These are phyloP conservation scores for Uropsilus gracilis DNA, from an alignment of 2,113 vertebrate genomes.

Conservation along the genomic window DNA sequence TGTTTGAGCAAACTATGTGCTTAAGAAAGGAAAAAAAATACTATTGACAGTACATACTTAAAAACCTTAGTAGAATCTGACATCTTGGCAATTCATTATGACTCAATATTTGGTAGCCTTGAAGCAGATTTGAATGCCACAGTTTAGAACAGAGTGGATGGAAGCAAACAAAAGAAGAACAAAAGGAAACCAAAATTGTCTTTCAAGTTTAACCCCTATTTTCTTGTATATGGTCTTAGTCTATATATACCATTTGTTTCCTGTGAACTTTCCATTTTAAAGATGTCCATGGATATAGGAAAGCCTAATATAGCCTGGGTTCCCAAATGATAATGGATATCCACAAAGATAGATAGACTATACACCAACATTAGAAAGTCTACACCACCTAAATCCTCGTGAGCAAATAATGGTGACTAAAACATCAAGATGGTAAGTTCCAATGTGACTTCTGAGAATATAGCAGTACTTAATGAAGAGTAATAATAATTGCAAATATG, in stretches of 20 bases:
- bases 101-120: neutral
- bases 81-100: conserved; percentile 17
- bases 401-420: neutral
- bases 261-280: conserved; percentile 44
- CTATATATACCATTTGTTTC: neutral
- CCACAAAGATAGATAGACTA: neutral
- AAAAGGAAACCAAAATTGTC: neutral
- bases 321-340: conserved; percentile 1
- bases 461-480: neutral
- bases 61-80: conserved; percentile 29
- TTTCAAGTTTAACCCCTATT: neutral
- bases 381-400: neutral
- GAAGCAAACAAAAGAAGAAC: conserved; percentile 45
- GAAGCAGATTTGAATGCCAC: neutral
- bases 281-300: neutral
- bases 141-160: neutral
- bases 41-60: conserved; percentile 30
- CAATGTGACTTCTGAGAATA: conserved; percentile 7
- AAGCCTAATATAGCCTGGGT: neutral
- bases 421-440: neutral
- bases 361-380: neutral
- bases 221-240: neutral
- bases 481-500: neutral
- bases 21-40: conserved; percentile 60
- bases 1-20: conserved; percentile 38